These are phyloP conservation scores for Malacoctenus gilli DNA, from an alignment of 2,797 vertebrate genomes.

Conservation along the genomic window DNA sequence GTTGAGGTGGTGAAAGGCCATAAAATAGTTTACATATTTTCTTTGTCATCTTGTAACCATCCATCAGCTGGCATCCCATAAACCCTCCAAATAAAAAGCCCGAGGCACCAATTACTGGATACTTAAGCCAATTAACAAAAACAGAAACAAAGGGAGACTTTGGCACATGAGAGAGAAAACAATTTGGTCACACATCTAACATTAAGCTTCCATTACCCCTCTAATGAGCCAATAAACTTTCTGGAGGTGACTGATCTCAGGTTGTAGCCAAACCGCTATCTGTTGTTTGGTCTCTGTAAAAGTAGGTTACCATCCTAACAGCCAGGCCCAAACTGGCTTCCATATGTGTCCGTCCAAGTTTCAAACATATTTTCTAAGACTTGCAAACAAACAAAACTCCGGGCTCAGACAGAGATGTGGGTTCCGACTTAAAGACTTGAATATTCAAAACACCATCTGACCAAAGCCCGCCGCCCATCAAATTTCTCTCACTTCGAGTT, in stretches of 20 bases:
- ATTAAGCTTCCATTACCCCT: conserved; percentile 51
- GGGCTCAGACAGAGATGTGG: conserved; percentile 29
- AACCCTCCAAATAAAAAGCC: conserved; percentile 59
- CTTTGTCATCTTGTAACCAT: conserved; percentile 56
- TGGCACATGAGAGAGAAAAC: conserved; percentile 56
- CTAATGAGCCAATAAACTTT: conserved; percentile 70
- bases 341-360: conserved; percentile 54
- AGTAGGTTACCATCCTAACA: conserved; percentile 48
- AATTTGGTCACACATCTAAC: conserved; percentile 64
- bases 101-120: conserved; percentile 57
- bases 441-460: conserved; percentile 39
- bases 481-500: conserved; percentile 33
- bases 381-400: conserved; percentile 62
- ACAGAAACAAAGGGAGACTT: conserved; percentile 49
- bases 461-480: conserved; percentile 24
- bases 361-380: conserved; percentile 48
- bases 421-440: conserved; percentile 28
- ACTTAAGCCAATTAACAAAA: conserved; percentile 59
- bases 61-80: conserved; percentile 60
- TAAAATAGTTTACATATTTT: conserved; percentile 56
- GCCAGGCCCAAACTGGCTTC: conserved; percentile 46
- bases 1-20: conserved; percentile 51
- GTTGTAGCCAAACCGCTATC: conserved; percentile 57
- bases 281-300: conserved; percentile 48
- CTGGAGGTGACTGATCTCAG: conserved; percentile 48